Base-by-base conservation (phyloP, 2,113 vertebrate species). In the Cyanoramphus novaezelandiae region DNA sequence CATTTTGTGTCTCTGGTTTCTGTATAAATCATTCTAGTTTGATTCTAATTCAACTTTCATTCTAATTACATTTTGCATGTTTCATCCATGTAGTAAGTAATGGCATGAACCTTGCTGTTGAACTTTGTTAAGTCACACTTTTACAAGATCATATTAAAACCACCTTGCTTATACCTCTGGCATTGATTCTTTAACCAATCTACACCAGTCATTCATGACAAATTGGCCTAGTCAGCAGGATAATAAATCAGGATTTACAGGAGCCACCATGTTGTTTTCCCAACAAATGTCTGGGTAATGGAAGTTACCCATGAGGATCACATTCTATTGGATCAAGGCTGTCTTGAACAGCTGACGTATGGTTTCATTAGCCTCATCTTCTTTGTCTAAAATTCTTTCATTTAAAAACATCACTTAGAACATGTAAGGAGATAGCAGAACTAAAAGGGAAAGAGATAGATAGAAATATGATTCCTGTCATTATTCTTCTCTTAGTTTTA, bases 331-430 rank as follows among this genome's bases (percentile, higher is more conserved):
- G 23, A 3, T 10, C 28, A 65, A 70, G 46, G 57, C 6, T 76
- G 86, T 20, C 43, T 14, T 60, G 13, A 92, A 39, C 28, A 90
- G 7, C 16, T 39, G 15, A 80, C 59, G 6, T 33, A 91, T 76
- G 1, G 6, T 33, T 83, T 64, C 28, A 21, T 68, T 33, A 53
- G 4, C 11, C 5, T 59, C 0, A 0, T 24, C 19, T 57, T 77
- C 18, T 83, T 63, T 52, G 5, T 57, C 44, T 43, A 24, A 39
- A 69, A 62, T 82, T 77, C 6, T 37, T 86, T 57, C 2, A 37
- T 64, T 86, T 62, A 19, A 81, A 79, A 93, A 13, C 4, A 79
- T 52, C 47, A 78, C 12, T 71, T 86, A 43, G 6, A 69, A 82
- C 19, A 52, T 70, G 2, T 8, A 52, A 57, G 72, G 31, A 60